Evolutionary conservation across 2,797 vertebrate species (phyloP), one percentile per base, ranked within the genome.

Genomic region (Cyprinella venusta): DNA sequence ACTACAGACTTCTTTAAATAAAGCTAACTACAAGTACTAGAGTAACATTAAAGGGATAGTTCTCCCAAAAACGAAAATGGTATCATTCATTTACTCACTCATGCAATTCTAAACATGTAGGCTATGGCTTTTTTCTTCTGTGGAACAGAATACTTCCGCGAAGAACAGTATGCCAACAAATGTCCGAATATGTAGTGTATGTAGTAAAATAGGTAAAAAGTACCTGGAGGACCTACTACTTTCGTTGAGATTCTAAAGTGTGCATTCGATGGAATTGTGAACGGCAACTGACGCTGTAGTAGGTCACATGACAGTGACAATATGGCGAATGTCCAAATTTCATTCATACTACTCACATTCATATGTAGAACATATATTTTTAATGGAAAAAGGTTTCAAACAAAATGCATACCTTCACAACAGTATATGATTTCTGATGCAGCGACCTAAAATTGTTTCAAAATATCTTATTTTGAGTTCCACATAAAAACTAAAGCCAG

Each of bases 1-100:
- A 40, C 80, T 63, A 50, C 5, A 64, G 26, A 81, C 42, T 15
- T 63, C 42, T 33, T 61, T 26, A 50, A 65, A 40, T 75, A 63
- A 12, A 69, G 15, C 42, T 36, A 18, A 15, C 16, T 26, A 38
- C 15, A 40, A 26, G 13, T 59, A 75, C 50, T 74, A 26, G 21
- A 40, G 54, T 10, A 40, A 40, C 2, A 21, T 15, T 36, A 36
- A 38, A 54, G 2, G 19, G 4, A 38, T 63, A 30, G 2, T 63
- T 26, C 24, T 26, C n/a, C 12, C n/a, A 15, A 48, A 18, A 16
- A 71, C n/a, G 6, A 40, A 30, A 48, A 70, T 30, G 4, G 7
- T 48, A 5, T 70, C 68, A 48, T 48, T 48, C 69, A 71, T 71
- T 48, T 48, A 48, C 42, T 48, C 8, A 48, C 24, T 70, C 15